Conservation (phyloP, 2,113 vertebrate species). For the Poeciliopsis prolifica region DNA sequence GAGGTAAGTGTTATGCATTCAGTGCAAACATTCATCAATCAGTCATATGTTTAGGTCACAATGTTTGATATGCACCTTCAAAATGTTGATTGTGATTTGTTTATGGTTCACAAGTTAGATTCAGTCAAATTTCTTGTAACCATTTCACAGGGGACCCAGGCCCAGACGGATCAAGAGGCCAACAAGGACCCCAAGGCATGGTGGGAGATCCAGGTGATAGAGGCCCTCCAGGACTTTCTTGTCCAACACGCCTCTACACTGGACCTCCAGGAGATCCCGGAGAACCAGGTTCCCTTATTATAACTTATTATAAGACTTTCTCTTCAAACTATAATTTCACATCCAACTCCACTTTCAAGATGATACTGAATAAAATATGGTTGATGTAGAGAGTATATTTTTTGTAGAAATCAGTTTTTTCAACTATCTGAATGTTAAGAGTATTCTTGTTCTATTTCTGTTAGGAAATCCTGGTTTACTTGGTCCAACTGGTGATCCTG, state of each 20-base stretch:
- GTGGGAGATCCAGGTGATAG: constrained; percentile 51
- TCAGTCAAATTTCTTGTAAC: background rate
- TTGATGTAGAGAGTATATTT: too few species aligned
- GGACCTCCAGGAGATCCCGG: constrained; percentile 51
- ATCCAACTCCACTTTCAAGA: too few species aligned
- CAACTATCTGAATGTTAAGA: too few species aligned
- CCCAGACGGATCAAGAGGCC: constrained; percentile 51
- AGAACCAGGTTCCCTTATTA: constrained; percentile 31
- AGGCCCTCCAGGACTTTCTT: constrained; percentile 33
- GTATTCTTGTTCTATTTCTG: background rate
- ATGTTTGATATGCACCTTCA: background rate
- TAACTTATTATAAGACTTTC: too few species aligned
- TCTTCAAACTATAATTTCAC: too few species aligned
- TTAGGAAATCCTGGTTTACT: constrained; percentile 50
- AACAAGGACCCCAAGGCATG: constrained; percentile 48
- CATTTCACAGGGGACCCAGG: constrained; percentile 57
- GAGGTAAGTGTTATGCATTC: constrained; percentile 48
- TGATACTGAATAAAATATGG: too few species aligned
- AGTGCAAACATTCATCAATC: background rate
- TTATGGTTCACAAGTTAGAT: background rate
- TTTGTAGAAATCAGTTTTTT: too few species aligned
- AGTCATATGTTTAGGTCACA: background rate
- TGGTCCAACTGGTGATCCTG: constrained; percentile 60
- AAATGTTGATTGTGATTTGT: background rate
- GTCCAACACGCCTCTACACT: fast-evolving